Conservation (phyloP, 1,140 invertebrate genomes). For the Aphidius ervi region DNA sequence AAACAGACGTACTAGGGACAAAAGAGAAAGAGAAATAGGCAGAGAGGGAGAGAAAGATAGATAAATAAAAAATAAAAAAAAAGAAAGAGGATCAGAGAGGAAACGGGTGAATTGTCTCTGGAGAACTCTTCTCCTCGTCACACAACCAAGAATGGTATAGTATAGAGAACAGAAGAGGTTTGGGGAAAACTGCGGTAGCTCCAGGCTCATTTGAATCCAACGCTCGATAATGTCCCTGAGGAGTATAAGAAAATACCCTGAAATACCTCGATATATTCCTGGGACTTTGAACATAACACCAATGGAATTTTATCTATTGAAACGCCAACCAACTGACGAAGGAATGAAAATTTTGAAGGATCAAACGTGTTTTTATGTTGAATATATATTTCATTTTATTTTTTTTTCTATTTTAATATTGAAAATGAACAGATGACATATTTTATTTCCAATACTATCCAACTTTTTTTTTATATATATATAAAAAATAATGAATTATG, state of each 20-base stretch:
- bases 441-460: no score
- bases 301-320: slow-evolving; percentile 17
- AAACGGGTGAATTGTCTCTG: slow-evolving; percentile 27
- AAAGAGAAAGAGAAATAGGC: slow-evolving; percentile 1
- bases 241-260: slow-evolving; percentile 22
- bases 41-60: slow-evolving; percentile 8
- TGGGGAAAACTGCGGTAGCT: slow-evolving; percentile 31
- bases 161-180: slow-evolving; percentile 3
- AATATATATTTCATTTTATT: background rate
- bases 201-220: slow-evolving; percentile 42
- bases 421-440: slow-evolving; percentile 1
- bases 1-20: slow-evolving; percentile 5
- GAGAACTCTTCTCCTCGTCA: slow-evolving; percentile 23
- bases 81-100: slow-evolving; percentile 9
- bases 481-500: no score
- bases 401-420: background rate
- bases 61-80: no score
- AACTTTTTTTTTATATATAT: no score
- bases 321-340: background rate
- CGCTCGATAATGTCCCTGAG: slow-evolving; percentile 42
- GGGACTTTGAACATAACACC: slow-evolving; percentile 9
- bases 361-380: background rate
- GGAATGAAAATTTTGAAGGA: background rate
- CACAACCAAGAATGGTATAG: slow-evolving; percentile 14
- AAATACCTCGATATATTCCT: slow-evolving; percentile 34